Evolutionary conservation across 2,797 vertebrate genomes (phyloP).

Genomic region (Eidolon dupreanum): DNA sequence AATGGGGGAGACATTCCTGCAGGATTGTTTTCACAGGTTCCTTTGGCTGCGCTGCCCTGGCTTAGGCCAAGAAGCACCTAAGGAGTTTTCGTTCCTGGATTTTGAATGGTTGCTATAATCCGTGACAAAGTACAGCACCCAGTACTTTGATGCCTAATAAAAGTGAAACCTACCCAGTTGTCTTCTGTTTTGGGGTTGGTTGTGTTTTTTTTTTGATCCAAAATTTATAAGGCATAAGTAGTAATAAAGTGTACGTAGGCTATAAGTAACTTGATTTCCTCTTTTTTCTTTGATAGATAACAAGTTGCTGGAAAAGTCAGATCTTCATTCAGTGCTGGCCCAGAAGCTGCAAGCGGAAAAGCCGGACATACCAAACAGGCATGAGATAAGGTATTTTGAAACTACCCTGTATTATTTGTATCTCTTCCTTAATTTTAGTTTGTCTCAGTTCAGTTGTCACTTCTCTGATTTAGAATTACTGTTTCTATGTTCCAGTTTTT

Average conservation of each 20-base stretch:
- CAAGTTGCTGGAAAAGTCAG: constrained; percentile 95
- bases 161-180: background rate
- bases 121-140: background rate
- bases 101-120: background rate
- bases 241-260: background rate
- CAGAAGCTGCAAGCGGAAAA: constrained; percentile 96
- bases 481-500: background rate
- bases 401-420: background rate
- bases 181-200: background rate
- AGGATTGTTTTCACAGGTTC: background rate
- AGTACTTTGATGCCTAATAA: background rate
- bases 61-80: background rate
- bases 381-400: constrained; percentile 91
- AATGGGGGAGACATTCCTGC: fast-evolving
- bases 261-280: background rate
- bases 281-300: constrained; percentile 88
- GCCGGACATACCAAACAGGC: constrained; percentile 92
- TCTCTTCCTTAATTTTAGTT: background rate
- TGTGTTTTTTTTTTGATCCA: background rate
- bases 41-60: background rate
- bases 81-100: background rate
- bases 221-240: background rate
- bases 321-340: constrained; percentile 94
- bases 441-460: background rate
- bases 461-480: background rate